These are phyloP conservation scores for Acholoe squamosa DNA, from an alignment of 2,888 invertebrate species.

Conservation along the genomic window DNA sequence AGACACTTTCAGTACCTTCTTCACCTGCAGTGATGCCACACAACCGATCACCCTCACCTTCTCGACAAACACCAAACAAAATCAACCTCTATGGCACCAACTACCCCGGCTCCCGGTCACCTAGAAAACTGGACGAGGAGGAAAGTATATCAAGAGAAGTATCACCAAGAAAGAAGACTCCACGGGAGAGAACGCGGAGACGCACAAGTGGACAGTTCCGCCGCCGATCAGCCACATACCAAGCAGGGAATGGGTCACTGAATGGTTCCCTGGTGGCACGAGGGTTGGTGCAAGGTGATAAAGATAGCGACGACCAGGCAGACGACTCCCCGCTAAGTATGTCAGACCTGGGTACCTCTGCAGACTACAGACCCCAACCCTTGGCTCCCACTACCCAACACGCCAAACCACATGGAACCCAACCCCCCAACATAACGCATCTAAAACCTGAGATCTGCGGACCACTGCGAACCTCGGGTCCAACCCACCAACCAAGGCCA, in stretches of 20 bases:
- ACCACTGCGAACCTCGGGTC: not conserved
- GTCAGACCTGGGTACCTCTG: not conserved
- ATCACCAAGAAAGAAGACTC: not conserved
- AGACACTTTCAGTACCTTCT: not conserved
- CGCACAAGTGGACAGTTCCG: constrained; percentile 36
- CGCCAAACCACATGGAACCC: not conserved
- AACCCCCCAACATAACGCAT: not conserved
- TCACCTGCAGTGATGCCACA: not conserved
- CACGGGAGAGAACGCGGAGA: not conserved
- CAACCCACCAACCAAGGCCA: not conserved
- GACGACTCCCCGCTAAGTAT: not conserved
- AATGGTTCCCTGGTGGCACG: constrained; percentile 5
- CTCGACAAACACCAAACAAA: not conserved
- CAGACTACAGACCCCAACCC: not conserved
- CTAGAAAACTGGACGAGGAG: not conserved
- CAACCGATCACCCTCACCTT: not conserved
- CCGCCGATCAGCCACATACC: not conserved
- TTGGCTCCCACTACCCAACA: not conserved
- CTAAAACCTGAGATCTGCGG: not conserved
- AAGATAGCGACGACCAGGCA: not conserved
- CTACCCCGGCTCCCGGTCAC: constrained; percentile 34
- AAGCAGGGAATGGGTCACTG: not conserved
- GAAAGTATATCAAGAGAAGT: not conserved
- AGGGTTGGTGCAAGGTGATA: not conserved
- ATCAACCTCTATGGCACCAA: constrained; percentile 26